Evolutionary conservation across 2,797 vertebrate species (phyloP).

Genomic region (Pagetopsis macropterus): DNA sequence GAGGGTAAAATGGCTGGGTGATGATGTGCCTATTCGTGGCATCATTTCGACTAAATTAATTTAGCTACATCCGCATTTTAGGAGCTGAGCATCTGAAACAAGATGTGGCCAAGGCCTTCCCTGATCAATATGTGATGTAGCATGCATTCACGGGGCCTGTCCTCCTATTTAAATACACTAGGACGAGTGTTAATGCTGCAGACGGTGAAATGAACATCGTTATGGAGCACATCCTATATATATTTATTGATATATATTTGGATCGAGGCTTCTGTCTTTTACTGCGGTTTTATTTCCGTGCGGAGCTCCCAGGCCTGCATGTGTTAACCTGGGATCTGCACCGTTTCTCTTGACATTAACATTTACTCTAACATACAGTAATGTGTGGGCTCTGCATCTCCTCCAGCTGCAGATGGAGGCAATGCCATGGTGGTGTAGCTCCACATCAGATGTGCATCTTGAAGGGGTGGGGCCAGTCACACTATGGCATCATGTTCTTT

Average conservation of each 20-base stretch:
- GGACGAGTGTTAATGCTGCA: slow-evolving; percentile 26
- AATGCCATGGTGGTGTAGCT: slow-evolving; percentile 46
- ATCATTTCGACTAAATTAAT: slow-evolving; percentile 50
- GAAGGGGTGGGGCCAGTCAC: slow-evolving; percentile 73
- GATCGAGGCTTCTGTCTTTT: slow-evolving; percentile 2
- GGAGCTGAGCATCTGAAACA: slow-evolving; percentile 32
- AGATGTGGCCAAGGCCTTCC: slow-evolving; percentile 53
- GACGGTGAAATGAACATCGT: slow-evolving; percentile 21
- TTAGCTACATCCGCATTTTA: slow-evolving; percentile 52
- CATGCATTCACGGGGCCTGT: slow-evolving; percentile 34
- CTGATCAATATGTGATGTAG: slow-evolving; percentile 64
- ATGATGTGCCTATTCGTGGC: slow-evolving; percentile 49
- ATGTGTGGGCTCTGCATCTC: slow-evolving; percentile 24
- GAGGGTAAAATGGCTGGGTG: slow-evolving; percentile 68
- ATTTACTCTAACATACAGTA: slow-evolving; percentile 25
- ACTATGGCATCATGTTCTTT: slow-evolving; percentile 48
- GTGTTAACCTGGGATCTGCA: slow-evolving; percentile 24
- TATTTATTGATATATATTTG: not conserved
- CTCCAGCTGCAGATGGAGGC: slow-evolving; percentile 58
- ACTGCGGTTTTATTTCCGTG: slow-evolving; percentile 25
- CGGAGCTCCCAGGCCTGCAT: slow-evolving; percentile 38
- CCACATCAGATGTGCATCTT: slow-evolving; percentile 61
- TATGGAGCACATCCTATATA: not conserved
- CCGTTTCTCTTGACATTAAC: slow-evolving; percentile 26
- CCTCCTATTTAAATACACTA: not conserved